These are phyloP conservation scores for Hipparchia sbordonii DNA, from an alignment of 2,888 invertebrate genomes.

Conservation along the genomic window DNA sequence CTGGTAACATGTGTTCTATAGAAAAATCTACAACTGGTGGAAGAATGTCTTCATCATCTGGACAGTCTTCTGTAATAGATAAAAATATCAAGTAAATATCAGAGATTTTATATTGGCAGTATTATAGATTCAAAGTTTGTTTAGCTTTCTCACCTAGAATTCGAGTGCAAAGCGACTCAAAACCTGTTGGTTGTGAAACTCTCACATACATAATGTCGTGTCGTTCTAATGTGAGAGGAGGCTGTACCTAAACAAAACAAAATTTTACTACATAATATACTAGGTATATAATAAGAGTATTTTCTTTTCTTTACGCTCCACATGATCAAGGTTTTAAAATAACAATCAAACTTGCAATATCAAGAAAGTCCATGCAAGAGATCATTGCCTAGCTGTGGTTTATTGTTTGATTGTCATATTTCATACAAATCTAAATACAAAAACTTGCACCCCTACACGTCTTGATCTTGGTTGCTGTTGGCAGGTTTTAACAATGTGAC, in stretches of 20 bases:
- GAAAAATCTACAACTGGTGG: neutral
- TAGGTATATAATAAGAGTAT: neutral
- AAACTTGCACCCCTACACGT: no score
- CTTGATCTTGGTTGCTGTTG: no score
- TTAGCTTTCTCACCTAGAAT: slow-evolving; percentile 2
- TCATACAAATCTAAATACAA: no score
- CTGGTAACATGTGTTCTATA: neutral
- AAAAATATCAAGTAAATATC: neutral
- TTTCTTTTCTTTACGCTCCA: neutral
- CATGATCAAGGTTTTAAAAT: no score
- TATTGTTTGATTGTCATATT: no score
- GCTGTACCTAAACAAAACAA: neutral
- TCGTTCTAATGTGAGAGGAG: neutral
- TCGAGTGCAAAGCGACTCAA: slow-evolving; percentile 3
- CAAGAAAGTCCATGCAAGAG: no score
- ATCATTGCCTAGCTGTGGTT: no score
- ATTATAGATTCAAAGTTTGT: neutral
- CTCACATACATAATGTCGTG: neutral
- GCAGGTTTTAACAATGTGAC: no score
- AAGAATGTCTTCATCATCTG: neutral
- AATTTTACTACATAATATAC: no score
- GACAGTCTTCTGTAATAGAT: slow-evolving; percentile 2
- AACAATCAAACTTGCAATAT: no score
- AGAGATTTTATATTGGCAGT: neutral
- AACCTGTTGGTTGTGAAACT: slow-evolving; percentile 5